A percentile compares a stretch with the other conserved stretches of the same genome.
These are phyloP conservation scores for Monomorium pharaonis DNA, from an alignment of 1,140 invertebrate genomes.

Conservation along the genomic window DNA sequence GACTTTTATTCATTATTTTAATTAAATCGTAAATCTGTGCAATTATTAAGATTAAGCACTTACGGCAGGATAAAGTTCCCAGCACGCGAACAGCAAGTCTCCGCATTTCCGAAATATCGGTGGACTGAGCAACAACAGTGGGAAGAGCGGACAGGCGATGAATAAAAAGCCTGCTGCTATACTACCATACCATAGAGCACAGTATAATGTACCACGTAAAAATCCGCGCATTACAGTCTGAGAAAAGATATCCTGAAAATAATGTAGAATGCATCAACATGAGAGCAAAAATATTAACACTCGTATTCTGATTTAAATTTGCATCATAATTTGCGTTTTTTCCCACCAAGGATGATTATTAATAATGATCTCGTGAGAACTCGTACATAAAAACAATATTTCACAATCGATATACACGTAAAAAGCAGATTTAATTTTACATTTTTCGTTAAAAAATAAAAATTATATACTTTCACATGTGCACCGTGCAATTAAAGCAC, in stretches of 20 bases:
- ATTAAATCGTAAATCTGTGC: not conserved
- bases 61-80: constrained; percentile 93
- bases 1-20: not conserved
- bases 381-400: not conserved
- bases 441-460: not conserved
- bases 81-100: constrained; percentile 90
- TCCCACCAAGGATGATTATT: not conserved
- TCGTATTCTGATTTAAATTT: not conserved
- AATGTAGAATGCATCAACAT: not conserved
- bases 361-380: not conserved
- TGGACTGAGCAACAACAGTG: constrained; percentile 89
- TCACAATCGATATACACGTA: not conserved
- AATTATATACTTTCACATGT: constrained; percentile 66
- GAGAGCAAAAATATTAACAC: not conserved
- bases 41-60: constrained; percentile 75
- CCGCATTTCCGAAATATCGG: constrained; percentile 88
- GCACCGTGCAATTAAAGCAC: constrained; percentile 67
- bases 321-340: not conserved
- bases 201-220: constrained; percentile 85
- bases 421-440: constrained; percentile 10
- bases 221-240: constrained; percentile 77
- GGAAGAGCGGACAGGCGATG: constrained; percentile 90
- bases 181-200: constrained; percentile 86
- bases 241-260: constrained; percentile 9
- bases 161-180: constrained; percentile 86